Evolutionary conservation across 2,797 vertebrate species (phyloP).

Genomic region (Protonibea diacanthus): DNA sequence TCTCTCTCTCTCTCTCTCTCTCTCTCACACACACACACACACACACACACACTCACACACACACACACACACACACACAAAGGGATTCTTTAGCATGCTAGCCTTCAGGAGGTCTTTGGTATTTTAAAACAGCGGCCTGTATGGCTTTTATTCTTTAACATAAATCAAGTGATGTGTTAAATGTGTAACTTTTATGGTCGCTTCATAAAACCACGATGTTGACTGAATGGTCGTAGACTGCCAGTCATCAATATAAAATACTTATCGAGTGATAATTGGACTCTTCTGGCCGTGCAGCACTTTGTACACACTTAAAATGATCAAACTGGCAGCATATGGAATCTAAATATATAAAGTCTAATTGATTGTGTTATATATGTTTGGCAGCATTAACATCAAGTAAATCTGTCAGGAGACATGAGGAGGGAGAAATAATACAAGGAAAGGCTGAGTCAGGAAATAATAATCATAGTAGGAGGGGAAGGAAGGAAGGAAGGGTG

Average conservation of each 20-base stretch:
- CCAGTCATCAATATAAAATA: not conserved
- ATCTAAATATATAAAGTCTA: not conserved
- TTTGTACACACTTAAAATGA: not conserved
- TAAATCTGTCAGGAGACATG: not conserved
- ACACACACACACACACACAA: no score
- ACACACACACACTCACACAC: no score
- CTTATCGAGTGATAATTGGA: not conserved
- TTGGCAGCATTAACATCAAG: not conserved
- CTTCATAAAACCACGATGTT: not conserved
- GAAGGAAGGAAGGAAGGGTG: not conserved
- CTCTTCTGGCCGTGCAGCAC: not conserved
- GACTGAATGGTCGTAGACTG: not conserved
- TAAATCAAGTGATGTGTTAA: not conserved
- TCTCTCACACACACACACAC: no score
- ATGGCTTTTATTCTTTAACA: not conserved
- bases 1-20: no score
- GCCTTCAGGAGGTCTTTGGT: not conserved
- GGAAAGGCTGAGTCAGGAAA: constrained; percentile 26
- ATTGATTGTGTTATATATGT: not conserved
- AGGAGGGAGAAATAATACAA: constrained; percentile 8
- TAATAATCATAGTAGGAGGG: not conserved
- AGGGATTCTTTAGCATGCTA: not conserved
- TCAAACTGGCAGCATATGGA: not conserved
- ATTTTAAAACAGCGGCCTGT: not conserved
- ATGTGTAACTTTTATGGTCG: constrained; percentile 1